These are phyloP conservation scores for Homalodisca vitripennis DNA, from an alignment of 1,140 invertebrate genomes.

Conservation along the genomic window DNA sequence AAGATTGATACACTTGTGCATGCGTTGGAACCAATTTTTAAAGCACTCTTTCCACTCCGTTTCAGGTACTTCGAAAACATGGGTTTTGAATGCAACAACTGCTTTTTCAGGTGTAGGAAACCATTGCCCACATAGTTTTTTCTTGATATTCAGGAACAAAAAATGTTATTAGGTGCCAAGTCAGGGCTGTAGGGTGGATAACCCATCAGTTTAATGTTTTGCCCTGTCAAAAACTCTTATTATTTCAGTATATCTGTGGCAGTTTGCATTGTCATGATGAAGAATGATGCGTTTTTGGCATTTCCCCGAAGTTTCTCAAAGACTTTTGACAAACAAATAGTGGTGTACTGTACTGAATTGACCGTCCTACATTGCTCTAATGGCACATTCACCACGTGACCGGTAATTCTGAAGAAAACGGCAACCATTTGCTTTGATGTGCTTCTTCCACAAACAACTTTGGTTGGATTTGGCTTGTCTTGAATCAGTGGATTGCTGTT, in stretches of 20 bases:
- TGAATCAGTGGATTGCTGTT: conserved; percentile 40
- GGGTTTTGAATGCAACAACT: conserved; percentile 43
- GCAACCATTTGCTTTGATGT: conserved; percentile 35
- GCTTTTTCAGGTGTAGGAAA: conserved; percentile 26
- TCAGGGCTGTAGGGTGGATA: conserved; percentile 29
- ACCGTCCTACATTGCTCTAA: conserved; percentile 36
- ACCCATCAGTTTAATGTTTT: conserved; percentile 39
- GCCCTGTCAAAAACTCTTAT: conserved; percentile 41
- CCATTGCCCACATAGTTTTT: conserved; percentile 27
- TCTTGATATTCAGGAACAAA: conserved; percentile 31
- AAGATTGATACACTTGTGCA: conserved; percentile 38
- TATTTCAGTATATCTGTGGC: conserved; percentile 37
- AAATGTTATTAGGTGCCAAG: conserved; percentile 27
- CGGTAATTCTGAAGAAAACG: conserved; percentile 35
- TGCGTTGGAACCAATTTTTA: conserved; percentile 41
- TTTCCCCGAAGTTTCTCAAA: no score
- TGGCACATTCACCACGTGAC: conserved; percentile 32
- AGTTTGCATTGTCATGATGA: conserved; percentile 42
- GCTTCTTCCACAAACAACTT: conserved; percentile 41
- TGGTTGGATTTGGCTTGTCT: conserved; percentile 41
- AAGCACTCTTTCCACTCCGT: conserved; percentile 44
- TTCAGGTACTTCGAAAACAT: conserved; percentile 42
- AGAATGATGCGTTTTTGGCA: no score
- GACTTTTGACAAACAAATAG: no score
- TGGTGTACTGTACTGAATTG: no score